Evolutionary conservation across 2,797 vertebrate genomes (phyloP), one percentile per base, ranked within the genome.

Genomic region (Pangasius krempfi): DNA sequence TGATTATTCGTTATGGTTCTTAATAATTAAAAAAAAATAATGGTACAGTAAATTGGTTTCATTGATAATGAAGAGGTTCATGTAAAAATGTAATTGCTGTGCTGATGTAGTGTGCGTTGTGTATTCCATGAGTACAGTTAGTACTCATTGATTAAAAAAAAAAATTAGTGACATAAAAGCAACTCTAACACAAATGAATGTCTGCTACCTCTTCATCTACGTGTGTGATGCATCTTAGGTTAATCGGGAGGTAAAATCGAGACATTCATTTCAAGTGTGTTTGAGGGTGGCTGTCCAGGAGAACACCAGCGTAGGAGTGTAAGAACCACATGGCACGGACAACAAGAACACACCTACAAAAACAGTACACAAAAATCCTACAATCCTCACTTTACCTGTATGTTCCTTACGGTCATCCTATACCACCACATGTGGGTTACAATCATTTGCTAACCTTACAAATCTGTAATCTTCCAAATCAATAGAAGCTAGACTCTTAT

Each of bases 261-360:
- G 58, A 78, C 90, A 91, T 91, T 89, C 91, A 91, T 92, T 90
- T 90, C 50, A 75, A 87, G 79, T 79, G 72, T 86, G 62, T 93
- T 93, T 95, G 94, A 94, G 87, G 93, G 95, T 95, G 94, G 93
- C 91, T 94, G 95, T 95, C 96, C 96, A 96, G 95, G 96, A 96
- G 92, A 95, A 94, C 95, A 96, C 95, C 95, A 96, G 95, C 94
- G 94, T 94, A 91, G 93, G 92, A 91, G 84, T 93, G 94, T 95
- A 95, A 93, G 93, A 95, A 93, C 93, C 93, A 93, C 88, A 94
- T 91, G 93, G 92, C 91, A 95, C 89, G 66, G 60, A 89, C 80
- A 91, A 89, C 62, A 89, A 54, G 64, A 90, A 86, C 80, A 94
- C 93, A 95, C 93, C 94, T 93, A 91, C 16, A 87, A 66, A 89